Base-by-base conservation (phyloP, 2,113 vertebrate genomes). In the Peromyscus maniculatus region DNA sequence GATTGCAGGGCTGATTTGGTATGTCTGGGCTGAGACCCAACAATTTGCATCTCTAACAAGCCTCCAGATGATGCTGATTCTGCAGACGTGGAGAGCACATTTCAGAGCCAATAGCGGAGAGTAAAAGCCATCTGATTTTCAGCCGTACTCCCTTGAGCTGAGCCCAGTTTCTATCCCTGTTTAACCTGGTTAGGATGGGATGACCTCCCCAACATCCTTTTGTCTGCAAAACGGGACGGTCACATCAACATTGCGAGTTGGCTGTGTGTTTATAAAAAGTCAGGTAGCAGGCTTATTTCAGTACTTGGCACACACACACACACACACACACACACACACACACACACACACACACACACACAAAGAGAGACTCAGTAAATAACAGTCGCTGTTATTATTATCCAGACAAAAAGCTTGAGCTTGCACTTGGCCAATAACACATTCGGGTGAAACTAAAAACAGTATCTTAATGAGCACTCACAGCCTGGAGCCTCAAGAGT, bases 21-120 rank as follows among this genome's bases (percentile, higher is more conserved):
- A 75, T 9, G 36, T 89, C 92, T 93, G 91, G 87, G 59, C 46
- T 93, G 78, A 33, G 36, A 78, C 39, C 89, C 89, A 69, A 66
- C n/a, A 72, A 84, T 59, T 17, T 92, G 62, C 21, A 78, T 74
- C 52, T 93, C 87, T 93, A 79, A 95, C 62, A 89, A 94, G 78
- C 78, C 90, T 69, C 87, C 75, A 49, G 46, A 36, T 84, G 78
- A 87, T 52, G 43, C 46, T 75, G 71, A 69, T 87, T 87, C 92
- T 94, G n/a, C 43, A 62, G n/a, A 91, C 7, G 7, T 6, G 49
- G 84, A 7, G 79, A 77, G 28, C 66, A n/a, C 33, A 28, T 77
- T 87, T 91, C 66, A 78, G 89, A 95, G 46, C 49, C 28, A 78
- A 13, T 0, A 3, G 8, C 0, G 12, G 13, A 43, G 28, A 57